A percentile compares a stretch with the other conserved stretches of the same genome.
Evolutionary conservation across 2,113 vertebrate species (phyloP).

Genomic region (Oncorhynchus tshawytscha): DNA sequence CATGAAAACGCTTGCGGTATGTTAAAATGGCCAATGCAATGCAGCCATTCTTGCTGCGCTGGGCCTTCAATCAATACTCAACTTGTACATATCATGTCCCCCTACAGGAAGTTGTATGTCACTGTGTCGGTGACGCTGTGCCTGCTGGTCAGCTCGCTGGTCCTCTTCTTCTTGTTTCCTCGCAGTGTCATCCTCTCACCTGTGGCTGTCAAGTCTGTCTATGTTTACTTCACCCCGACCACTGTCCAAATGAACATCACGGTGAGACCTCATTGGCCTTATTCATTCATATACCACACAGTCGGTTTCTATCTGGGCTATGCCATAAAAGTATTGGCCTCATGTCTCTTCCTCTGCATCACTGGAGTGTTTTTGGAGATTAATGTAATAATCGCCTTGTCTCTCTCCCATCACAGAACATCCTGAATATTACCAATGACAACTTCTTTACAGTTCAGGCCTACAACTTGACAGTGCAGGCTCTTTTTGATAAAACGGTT

Average conservation of each 20-base stretch:
- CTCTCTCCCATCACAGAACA: slow-evolving; percentile 54
- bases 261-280: slow-evolving; percentile 15
- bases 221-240: slow-evolving; percentile 64
- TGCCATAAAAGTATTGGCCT: no score
- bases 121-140: slow-evolving; percentile 80
- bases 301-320: no score
- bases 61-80: no score
- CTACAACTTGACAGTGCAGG: slow-evolving; percentile 66
- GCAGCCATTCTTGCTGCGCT: no score
- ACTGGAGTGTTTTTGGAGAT: neutral
- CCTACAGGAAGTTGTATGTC: slow-evolving; percentile 83
- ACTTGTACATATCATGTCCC: neutral
- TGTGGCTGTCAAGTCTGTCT: slow-evolving; percentile 79
- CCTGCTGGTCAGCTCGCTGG: slow-evolving; percentile 79
- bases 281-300: neutral
- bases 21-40: no score
- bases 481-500: slow-evolving; percentile 66
- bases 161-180: slow-evolving; percentile 87
- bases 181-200: slow-evolving; percentile 81
- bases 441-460: slow-evolving; percentile 71
- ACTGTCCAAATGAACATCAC: slow-evolving; percentile 33
- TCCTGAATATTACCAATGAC: slow-evolving; percentile 73
- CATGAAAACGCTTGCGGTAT: no score
- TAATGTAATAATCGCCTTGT: neutral
- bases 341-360: neutral